Conservation (phyloP, 2,888 invertebrate genomes). For the Arge pagana region DNA sequence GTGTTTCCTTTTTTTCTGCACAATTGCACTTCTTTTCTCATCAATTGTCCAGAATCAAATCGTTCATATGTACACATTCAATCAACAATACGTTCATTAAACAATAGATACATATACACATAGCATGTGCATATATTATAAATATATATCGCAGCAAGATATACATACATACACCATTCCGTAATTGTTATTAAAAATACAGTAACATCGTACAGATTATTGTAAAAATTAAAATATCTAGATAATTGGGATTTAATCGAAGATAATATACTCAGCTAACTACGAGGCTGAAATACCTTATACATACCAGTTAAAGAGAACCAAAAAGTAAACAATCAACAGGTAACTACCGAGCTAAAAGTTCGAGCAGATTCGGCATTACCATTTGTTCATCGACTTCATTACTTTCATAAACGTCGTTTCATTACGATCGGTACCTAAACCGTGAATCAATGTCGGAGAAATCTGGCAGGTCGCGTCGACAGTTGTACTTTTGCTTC, state of each 20-base stretch:
- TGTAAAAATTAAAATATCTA: conserved; percentile 15
- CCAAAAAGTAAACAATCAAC: too few species aligned
- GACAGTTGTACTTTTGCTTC: too few species aligned
- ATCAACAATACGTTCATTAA: conserved; percentile 17
- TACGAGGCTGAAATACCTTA: neutral
- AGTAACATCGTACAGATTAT: conserved; percentile 12
- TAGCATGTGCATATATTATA: neutral
- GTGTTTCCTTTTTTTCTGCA: too few species aligned
- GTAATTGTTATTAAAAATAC: conserved; percentile 5
- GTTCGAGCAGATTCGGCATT: neutral
- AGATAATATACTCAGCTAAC: neutral
- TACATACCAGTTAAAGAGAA: too few species aligned
- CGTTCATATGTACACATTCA: conserved; percentile 20
- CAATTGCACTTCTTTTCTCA: too few species aligned
- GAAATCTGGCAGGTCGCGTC: too few species aligned
- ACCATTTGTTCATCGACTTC: neutral
- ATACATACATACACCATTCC: conserved; percentile 11
- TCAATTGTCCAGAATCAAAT: neutral
- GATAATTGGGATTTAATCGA: too few species aligned
- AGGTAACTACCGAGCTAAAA: neutral
- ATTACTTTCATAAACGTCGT: neutral
- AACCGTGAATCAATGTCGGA: too few species aligned
- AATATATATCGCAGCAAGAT: conserved; percentile 10
- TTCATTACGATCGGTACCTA: too few species aligned
- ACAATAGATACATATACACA: conserved; percentile 11